Base-by-base conservation (phyloP, 2,113 vertebrate genomes). In the Cercopithecus mona region DNA sequence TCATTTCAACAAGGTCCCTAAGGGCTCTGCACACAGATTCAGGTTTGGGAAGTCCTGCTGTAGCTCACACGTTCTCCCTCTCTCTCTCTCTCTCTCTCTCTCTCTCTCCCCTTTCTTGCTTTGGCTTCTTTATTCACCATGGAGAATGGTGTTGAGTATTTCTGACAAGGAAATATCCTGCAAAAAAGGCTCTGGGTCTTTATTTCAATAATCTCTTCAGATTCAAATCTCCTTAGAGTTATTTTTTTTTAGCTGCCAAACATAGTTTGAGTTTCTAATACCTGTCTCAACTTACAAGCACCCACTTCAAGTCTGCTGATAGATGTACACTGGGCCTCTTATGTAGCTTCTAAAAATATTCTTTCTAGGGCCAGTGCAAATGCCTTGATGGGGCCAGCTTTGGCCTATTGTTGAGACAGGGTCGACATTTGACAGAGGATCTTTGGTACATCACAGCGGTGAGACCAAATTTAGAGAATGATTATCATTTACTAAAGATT, bases 401-500 rank as follows among this genome's bases (percentile, higher is more conserved):
- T 38, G 23, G 73, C 86, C 87, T 22, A 35, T 59, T 96, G 91
- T 66, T 93, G 64, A 16, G 17, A 59, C 85, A 27, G 85, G 55
- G 22, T 82, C 11, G 30, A 9, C 2, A 70, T 90, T 48, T 96
- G 95, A 95, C 40, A 91, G 3, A 45, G 27, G 40, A 92, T 84
- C 70, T 96, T 90, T 64, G 45, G 84, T 70, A 96, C 87, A 78
- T 73, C 79, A 66, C 68, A 64, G 32, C 48, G 70, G 35, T 78
- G 90, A 82, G 79, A 93, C 90, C 92, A 97, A 98, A 94, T 82
- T 97, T 92, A 97, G 91, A 43, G 50, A 35, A 72, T 38, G 22
- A 72, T 96, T 80, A 64, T 96, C 96, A 90, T 95, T 98, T 98
- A 97, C 57, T 95, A 16, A 57, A 43, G 17, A 32, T 55, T 97